These are phyloP conservation scores for Rapana venosa DNA, from an alignment of 2,888 invertebrate species.

Conservation along the genomic window DNA sequence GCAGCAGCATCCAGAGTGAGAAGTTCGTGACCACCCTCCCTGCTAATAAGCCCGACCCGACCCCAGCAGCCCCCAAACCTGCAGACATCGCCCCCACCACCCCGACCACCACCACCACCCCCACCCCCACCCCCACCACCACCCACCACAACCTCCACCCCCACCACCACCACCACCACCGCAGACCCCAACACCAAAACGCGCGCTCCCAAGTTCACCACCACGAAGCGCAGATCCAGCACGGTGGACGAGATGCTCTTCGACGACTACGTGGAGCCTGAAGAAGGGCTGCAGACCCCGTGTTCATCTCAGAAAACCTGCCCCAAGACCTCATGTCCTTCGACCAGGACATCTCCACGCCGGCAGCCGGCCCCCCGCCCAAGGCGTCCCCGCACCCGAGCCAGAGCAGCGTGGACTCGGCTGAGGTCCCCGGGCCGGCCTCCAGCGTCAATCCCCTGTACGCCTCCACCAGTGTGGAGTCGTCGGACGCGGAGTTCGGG, in stretches of 20 bases:
- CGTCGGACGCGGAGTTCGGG: conserved; percentile 71
- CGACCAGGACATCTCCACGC: conserved; percentile 54
- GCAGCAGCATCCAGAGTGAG: conserved; percentile 1
- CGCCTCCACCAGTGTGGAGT: conserved; percentile 65
- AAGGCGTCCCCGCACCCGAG: background rate
- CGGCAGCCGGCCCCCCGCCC: background rate
- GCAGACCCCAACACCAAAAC: background rate
- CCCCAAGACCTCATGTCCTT: conserved; percentile 71
- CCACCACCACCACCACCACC: background rate
- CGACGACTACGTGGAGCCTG: conserved; percentile 70
- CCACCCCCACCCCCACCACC: background rate
- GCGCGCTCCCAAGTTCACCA: conserved; percentile 61
- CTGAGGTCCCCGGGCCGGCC: background rate
- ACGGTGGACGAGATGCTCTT: conserved; percentile 74
- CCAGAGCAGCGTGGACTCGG: background rate
- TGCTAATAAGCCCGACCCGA: background rate
- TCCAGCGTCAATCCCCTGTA: background rate
- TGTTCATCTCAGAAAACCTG: conserved; percentile 50
- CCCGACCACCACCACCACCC: background rate
- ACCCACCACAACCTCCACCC: background rate
- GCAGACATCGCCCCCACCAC: background rate
- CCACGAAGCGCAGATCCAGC: conserved; percentile 69
- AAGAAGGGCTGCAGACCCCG: conserved; percentile 42
- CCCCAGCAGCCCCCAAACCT: background rate
- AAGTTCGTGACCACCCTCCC: background rate